Percentiles rank a stretch among this genome's conserved stretches.
Conservation (phyloP, 1,140 invertebrate species). For the Drosophila subobscura region DNA sequence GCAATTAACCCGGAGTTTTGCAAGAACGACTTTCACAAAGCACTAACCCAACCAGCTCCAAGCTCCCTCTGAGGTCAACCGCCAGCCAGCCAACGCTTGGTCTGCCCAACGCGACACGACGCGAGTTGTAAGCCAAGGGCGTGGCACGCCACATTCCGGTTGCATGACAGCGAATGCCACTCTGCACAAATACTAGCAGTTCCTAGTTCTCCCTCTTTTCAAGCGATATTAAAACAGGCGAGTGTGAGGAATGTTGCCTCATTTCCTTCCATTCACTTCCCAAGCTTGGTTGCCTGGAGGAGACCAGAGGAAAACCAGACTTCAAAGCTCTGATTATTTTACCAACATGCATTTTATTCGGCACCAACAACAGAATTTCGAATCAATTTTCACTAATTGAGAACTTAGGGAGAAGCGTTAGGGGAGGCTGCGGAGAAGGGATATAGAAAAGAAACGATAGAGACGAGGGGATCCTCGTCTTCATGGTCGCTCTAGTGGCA, state of each 20-base stretch:
- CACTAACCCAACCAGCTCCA: constrained; percentile 45
- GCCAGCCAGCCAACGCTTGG: constrained; percentile 12
- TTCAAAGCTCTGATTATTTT: constrained; percentile 22
- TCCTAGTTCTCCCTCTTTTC: constrained; percentile 18
- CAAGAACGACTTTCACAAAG: constrained; percentile 82
- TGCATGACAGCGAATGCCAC: constrained; percentile 26
- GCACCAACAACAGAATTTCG: constrained; percentile 71
- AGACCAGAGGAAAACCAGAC: constrained; percentile 1
- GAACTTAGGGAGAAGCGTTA: constrained; percentile 55
- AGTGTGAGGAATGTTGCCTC: no score
- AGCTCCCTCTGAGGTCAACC: constrained; percentile 54
- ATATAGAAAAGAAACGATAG: no score
- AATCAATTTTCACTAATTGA: constrained; percentile 60
- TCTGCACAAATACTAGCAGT: not conserved
- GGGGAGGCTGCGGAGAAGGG: constrained; percentile 5
- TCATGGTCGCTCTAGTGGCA: constrained; percentile 61
- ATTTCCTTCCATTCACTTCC: not conserved
- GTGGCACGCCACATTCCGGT: constrained; percentile 63
- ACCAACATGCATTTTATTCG: constrained; percentile 76
- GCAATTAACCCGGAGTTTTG: constrained; percentile 72
- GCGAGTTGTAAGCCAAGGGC: constrained; percentile 21
- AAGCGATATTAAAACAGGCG: constrained; percentile 2
- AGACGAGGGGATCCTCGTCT: no score
- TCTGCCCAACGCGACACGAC: no score
- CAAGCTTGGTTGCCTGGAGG: not conserved